Evolutionary conservation across 2,113 vertebrate genomes (phyloP).

Genomic region (Onychostoma macrolepis): DNA sequence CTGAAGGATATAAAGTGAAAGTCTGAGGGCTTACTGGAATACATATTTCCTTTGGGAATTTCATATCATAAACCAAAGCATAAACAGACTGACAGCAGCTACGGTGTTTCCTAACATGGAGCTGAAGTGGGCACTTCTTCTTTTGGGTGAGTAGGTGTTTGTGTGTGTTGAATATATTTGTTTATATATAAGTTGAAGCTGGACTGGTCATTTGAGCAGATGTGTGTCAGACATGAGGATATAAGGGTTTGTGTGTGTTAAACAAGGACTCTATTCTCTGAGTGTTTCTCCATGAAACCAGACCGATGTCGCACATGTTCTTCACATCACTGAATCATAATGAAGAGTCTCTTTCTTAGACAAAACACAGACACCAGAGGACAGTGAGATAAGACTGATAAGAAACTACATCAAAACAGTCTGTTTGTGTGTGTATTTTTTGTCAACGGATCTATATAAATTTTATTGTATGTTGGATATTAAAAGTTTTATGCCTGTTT

Average conservation of each 20-base stretch:
- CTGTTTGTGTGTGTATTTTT: too few relatives aligned
- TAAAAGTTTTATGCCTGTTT: too few relatives aligned
- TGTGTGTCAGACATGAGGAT: neutral
- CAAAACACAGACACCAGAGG: neutral
- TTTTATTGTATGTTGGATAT: too few relatives aligned
- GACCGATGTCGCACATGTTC: neutral
- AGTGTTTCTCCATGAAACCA: neutral
- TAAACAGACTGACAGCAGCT: neutral
- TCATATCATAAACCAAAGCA: neutral
- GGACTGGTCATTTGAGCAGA: neutral
- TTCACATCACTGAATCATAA: neutral
- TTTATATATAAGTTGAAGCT: too few relatives aligned
- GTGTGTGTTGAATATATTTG: neutral
- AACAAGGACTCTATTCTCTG: slow-evolving; percentile 38
- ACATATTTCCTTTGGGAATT: neutral
- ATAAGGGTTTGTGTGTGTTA: neutral
- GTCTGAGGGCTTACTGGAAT: neutral
- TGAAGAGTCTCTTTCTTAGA: neutral
- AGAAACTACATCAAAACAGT: neutral
- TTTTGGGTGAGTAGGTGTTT: slow-evolving; percentile 45
- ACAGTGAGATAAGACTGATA: neutral
- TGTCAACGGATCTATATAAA: too few relatives aligned
- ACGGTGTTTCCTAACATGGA: slow-evolving; percentile 26
- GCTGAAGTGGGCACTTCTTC: neutral
- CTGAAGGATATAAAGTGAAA: too few relatives aligned